Percentiles rank a stretch among this genome's conserved stretches.
phyloP scores from a whole-genome alignment of 1,140 invertebrate species.

The Megathymus violae region DNA sequence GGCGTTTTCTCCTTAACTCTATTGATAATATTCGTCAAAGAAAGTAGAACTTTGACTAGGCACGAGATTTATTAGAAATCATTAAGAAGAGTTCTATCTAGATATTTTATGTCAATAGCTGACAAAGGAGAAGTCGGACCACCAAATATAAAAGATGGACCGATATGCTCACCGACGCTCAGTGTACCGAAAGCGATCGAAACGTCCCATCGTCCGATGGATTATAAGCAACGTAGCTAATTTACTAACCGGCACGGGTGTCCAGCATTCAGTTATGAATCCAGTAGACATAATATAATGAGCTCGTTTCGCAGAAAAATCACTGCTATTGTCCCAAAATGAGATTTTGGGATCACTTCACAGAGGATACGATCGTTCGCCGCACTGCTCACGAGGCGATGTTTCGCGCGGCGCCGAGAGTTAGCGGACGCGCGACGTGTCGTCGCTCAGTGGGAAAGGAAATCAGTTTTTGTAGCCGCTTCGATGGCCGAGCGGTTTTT shows the following conservation, averaged over 20 bases:
- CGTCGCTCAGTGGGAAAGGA: constrained; percentile 49
- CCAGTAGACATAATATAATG: not conserved
- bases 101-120: no score
- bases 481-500: constrained; percentile 47
- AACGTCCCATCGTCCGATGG: no score
- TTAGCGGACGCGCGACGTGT: not conserved
- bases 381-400: not conserved
- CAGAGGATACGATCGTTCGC: constrained; percentile 11
- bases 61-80: no score
- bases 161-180: no score
- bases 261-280: not conserved
- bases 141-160: no score
- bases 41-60: no score
- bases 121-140: no score
- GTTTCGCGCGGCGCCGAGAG: constrained; percentile 6
- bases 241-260: not conserved
- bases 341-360: constrained; percentile 7
- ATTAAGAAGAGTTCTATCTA: no score
- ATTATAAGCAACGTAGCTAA: not conserved
- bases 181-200: no score
- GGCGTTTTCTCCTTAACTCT: no score
- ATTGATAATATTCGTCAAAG: no score
- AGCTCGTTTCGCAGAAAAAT: constrained; percentile 10
- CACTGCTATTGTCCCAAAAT: constrained; percentile 19
- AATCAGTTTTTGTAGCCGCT: constrained; percentile 43